These are phyloP conservation scores for Listrodromus nycthemerus DNA, from an alignment of 2,888 invertebrate genomes.

Conservation along the genomic window DNA sequence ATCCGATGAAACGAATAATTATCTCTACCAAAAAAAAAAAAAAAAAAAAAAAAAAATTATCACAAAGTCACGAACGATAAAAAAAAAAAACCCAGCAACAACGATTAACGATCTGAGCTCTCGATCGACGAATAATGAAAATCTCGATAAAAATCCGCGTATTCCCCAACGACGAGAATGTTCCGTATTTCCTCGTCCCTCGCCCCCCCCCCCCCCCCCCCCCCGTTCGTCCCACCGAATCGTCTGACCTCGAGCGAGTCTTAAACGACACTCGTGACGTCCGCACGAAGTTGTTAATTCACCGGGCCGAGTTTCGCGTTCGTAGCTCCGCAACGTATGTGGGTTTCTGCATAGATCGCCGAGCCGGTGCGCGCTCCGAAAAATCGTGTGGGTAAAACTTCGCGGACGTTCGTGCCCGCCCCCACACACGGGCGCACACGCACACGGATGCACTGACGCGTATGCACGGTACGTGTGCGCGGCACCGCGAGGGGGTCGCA, in stretches of 20 bases:
- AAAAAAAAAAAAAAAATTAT: no score
- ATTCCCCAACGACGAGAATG: not conserved
- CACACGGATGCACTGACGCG: not conserved
- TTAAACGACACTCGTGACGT: conserved; percentile 69
- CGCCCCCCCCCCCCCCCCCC: conserved; percentile 39
- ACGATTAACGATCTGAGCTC: not conserved
- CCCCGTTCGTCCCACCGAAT: conserved; percentile 37
- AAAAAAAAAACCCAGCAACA: no score
- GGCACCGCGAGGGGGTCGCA: conserved; percentile 58
- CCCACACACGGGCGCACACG: not conserved
- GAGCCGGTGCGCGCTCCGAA: not conserved
- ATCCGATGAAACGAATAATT: no score
- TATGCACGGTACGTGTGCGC: conserved; percentile 9
- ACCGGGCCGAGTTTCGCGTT: conserved; percentile 64
- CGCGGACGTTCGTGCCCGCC: not conserved
- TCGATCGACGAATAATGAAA: no score
- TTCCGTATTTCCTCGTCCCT: not conserved
- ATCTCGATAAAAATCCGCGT: not conserved
- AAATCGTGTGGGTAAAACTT: not conserved
- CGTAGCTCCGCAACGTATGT: conserved; percentile 31
- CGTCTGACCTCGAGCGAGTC: conserved; percentile 71
- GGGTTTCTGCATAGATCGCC: conserved; percentile 3
- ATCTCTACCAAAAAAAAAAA: no score
- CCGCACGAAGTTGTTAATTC: conserved; percentile 70
- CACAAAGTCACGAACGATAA: no score